phyloP scores from a whole-genome alignment of 2,888 invertebrate genomes.

The Opisthograptis luteolata region DNA sequence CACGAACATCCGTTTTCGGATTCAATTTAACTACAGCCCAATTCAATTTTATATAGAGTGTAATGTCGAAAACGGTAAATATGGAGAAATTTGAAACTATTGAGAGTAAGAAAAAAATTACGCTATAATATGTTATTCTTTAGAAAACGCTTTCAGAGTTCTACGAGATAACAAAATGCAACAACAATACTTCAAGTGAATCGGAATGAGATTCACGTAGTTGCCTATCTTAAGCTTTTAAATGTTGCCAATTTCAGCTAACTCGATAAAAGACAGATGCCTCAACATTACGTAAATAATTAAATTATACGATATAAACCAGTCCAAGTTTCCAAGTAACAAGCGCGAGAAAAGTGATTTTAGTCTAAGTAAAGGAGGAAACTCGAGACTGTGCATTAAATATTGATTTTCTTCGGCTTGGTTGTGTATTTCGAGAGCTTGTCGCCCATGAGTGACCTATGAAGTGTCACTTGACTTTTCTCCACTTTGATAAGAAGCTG shows the following conservation, averaged over 20 bases:
- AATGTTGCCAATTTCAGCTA: constrained; percentile 28
- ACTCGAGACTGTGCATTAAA: constrained; percentile 43
- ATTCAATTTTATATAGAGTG: too few relatives aligned
- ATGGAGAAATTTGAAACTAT: too few relatives aligned
- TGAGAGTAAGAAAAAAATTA: too few relatives aligned
- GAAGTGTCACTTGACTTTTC: constrained; percentile 70
- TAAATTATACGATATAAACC: constrained; percentile 34
- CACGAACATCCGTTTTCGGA: constrained; percentile 34
- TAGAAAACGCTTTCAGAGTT: not conserved
- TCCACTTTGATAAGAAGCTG: constrained; percentile 71
- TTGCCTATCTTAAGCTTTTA: constrained; percentile 17
- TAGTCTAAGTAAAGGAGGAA: constrained; percentile 26
- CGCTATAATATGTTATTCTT: not conserved
- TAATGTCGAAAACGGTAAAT: too few relatives aligned
- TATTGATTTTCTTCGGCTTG: constrained; percentile 50
- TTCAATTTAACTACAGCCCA: constrained; percentile 23
- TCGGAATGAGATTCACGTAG: not conserved
- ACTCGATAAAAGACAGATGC: constrained; percentile 35
- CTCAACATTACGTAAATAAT: constrained; percentile 37
- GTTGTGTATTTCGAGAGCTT: constrained; percentile 61
- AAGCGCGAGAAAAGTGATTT: constrained; percentile 25
- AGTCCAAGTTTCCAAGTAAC: constrained; percentile 23
- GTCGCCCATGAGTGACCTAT: constrained; percentile 66
- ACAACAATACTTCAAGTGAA: constrained; percentile 1
- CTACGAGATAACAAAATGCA: not conserved